phyloP scores from a whole-genome alignment of 1,140 invertebrate species.

The Brachionus asplanchnoidis region DNA sequence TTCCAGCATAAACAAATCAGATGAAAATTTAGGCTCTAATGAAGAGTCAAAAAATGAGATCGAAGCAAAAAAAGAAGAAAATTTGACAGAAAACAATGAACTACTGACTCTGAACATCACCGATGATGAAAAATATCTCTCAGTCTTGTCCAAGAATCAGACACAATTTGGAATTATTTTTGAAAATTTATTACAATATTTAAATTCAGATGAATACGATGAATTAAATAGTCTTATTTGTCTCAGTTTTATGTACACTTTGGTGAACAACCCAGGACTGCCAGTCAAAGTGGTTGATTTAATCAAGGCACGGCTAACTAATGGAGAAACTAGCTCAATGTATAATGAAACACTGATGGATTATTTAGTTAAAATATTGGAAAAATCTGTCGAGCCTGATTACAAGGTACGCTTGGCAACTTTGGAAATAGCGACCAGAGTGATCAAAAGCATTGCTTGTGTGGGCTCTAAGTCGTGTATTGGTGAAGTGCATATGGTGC shows the following conservation, averaged over 20 bases:
- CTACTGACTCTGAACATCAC: neutral
- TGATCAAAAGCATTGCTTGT: conserved; percentile 64
- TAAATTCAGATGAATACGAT: conserved; percentile 22
- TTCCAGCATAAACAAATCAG: neutral
- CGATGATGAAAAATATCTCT: conserved; percentile 1
- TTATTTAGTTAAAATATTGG: neutral
- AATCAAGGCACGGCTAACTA: neutral
- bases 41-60: neutral
- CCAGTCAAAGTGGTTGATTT: neutral
- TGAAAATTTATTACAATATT: conserved; percentile 17
- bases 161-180: conserved; percentile 10
- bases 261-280: conserved; percentile 14
- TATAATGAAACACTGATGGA: conserved; percentile 15
- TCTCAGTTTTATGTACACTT: conserved; percentile 12
- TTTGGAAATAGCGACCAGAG: conserved; percentile 74
- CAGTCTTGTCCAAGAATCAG: neutral
- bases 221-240: conserved; percentile 8
- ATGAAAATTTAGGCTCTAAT: neutral
- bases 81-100: neutral
- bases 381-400: conserved; percentile 24
- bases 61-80: neutral
- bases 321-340: neutral
- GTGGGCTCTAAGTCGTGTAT: conserved; percentile 60
- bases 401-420: conserved; percentile 76
- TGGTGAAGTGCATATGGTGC: conserved; percentile 64